Conservation (phyloP, 2,113 vertebrate species). For the Myocastor coypus region DNA sequence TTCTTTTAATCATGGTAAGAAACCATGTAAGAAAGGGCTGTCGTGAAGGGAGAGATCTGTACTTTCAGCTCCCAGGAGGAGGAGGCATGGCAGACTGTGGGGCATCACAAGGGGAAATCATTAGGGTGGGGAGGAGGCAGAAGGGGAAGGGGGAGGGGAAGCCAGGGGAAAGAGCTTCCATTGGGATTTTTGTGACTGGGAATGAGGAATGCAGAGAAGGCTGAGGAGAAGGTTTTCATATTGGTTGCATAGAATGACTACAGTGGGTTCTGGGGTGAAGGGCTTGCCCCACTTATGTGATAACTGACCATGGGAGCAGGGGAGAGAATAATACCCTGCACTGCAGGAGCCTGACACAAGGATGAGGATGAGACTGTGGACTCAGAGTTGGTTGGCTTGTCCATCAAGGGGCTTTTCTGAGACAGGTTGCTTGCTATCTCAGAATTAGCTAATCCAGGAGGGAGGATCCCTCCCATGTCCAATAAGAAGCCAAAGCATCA, state of each 20-base stretch:
- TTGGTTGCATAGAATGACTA: neutral
- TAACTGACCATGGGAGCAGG: neutral
- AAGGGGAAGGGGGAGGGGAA: too few species aligned
- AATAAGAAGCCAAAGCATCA: neutral
- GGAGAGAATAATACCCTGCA: neutral
- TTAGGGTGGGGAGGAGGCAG: too few species aligned
- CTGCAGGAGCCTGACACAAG: neutral
- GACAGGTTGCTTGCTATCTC: neutral
- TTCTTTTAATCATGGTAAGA: neutral
- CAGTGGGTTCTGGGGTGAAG: neutral
- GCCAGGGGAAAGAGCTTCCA: neutral
- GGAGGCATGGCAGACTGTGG: neutral
- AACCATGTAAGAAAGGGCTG: neutral
- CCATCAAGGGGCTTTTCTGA: too few species aligned
- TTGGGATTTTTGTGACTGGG: neutral
- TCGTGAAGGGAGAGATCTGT: neutral
- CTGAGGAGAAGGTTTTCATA: neutral
- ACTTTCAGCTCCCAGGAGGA: neutral
- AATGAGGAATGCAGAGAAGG: too few species aligned
- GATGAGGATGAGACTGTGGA: neutral
- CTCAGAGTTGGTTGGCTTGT: neutral
- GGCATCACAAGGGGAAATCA: too few species aligned
- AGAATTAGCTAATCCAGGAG: neutral
- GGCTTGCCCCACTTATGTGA: neutral
- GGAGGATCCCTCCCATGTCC: neutral